Conservation (phyloP, 2,113 vertebrate species). For the Trichechus manatus region DNA sequence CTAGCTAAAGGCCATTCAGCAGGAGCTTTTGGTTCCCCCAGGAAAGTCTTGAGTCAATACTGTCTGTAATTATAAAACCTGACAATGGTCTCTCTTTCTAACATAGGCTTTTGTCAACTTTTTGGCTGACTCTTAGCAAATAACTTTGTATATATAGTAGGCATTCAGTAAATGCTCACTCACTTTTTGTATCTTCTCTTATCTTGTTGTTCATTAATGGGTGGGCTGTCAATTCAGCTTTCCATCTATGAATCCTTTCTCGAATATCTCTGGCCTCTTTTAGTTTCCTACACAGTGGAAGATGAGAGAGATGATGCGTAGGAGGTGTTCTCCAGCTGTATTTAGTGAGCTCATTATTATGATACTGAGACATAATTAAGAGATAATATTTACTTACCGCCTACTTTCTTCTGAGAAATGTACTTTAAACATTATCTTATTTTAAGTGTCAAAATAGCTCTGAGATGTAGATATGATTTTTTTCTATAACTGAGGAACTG, state of each 20-base stretch:
- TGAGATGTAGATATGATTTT: neutral
- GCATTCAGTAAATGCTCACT: neutral
- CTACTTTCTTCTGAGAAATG: slow-evolving; percentile 34
- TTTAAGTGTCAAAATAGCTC: slow-evolving; percentile 6
- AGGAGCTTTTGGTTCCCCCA: neutral
- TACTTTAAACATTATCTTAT: slow-evolving; percentile 48
- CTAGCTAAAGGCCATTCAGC: neutral
- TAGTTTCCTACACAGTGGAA: neutral
- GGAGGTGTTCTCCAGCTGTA: neutral
- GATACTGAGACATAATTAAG: slow-evolving; percentile 40
- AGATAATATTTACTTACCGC: slow-evolving; percentile 50
- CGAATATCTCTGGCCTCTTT: neutral
- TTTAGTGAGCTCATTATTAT: slow-evolving; percentile 40
- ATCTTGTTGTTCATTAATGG: neutral
- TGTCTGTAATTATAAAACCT: neutral
- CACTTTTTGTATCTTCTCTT: neutral
- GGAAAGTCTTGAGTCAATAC: neutral
- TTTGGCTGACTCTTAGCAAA: neutral
- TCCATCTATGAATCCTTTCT: neutral
- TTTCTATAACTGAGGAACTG: neutral
- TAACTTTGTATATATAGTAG: neutral
- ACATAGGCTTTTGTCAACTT: neutral
- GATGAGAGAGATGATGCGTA: neutral
- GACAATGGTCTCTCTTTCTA: neutral
- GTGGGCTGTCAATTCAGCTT: neutral